These are phyloP conservation scores for Camelus dromedarius DNA, from an alignment of 2,113 vertebrate species.

Conservation along the genomic window DNA sequence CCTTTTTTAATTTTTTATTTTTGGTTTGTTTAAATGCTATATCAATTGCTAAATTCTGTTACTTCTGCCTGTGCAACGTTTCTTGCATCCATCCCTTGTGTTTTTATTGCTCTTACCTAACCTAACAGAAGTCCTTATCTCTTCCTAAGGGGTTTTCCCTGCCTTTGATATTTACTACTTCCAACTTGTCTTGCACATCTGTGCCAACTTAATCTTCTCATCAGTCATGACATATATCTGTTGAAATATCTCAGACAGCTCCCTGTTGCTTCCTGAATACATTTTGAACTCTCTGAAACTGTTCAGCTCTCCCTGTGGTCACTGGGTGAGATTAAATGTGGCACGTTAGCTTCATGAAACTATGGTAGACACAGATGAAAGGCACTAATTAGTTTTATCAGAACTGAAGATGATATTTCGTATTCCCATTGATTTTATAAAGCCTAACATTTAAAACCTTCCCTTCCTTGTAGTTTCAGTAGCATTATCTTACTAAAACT, in stretches of 20 bases:
- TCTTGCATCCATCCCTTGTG: not conserved
- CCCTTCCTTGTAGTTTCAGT: not conserved
- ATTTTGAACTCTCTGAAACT: not conserved
- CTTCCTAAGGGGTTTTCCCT: not conserved
- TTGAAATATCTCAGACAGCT: not conserved
- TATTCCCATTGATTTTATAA: not conserved
- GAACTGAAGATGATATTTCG: not conserved
- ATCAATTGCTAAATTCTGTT: not conserved
- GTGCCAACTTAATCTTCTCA: not conserved
- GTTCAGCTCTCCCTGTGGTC: not conserved
- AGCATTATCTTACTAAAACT: not conserved
- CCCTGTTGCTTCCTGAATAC: not conserved
- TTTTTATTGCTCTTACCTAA: not conserved
- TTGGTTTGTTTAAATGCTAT: not conserved
- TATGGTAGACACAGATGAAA: not conserved
- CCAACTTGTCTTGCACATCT: not conserved
- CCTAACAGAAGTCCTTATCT: not conserved
- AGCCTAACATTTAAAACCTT: not conserved
- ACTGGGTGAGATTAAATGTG: not conserved
- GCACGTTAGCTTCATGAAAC: not conserved
- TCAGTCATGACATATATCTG: not conserved
- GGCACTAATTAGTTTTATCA: not conserved
- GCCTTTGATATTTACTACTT: not conserved
- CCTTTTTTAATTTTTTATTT: not conserved
- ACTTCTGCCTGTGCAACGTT: not conserved